A percentile compares a stretch with the other conserved stretches of the same genome.
phyloP scores from a whole-genome alignment of 2,797 vertebrate genomes.

The Neosilurus hyrtlii region DNA sequence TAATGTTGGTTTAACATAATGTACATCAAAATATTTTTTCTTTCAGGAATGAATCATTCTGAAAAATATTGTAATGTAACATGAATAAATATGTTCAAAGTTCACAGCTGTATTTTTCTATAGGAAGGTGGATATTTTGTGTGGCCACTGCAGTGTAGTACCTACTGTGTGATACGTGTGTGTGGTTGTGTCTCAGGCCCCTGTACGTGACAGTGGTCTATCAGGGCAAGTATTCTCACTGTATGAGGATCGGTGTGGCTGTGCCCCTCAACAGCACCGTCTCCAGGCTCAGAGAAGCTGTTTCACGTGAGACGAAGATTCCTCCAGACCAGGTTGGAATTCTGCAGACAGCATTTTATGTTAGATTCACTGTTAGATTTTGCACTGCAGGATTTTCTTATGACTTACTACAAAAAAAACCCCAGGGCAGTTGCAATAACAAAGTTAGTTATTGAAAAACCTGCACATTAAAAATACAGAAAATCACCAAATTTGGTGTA shows the following conservation, averaged over 20 bases:
- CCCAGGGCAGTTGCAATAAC: background rate
- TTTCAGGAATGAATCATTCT: too few species aligned
- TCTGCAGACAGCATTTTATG: background rate
- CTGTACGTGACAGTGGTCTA: slow-evolving; percentile 95
- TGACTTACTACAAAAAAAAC: background rate
- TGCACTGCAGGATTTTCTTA: background rate
- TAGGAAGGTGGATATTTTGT: background rate
- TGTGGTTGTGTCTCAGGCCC: slow-evolving; percentile 73
- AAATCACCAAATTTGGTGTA: too few species aligned
- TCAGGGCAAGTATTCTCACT: slow-evolving; percentile 96
- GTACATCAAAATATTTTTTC: too few species aligned
- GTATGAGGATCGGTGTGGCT: slow-evolving; percentile 93
- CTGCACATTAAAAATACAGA: background rate
- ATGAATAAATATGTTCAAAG: background rate
- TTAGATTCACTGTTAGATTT: background rate
- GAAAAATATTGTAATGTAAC: background rate
- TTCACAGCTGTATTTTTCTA: background rate
- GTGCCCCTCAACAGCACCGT: slow-evolving; percentile 90
- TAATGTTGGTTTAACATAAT: too few species aligned
- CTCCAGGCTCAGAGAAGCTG: slow-evolving; percentile 88
- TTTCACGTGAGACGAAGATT: slow-evolving; percentile 95
- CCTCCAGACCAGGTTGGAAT: slow-evolving; percentile 87
- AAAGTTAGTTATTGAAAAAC: background rate
- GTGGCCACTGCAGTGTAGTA: background rate
- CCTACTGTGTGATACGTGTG: background rate